A percentile compares a stretch with the other conserved stretches of the same genome.
phyloP scores from a whole-genome alignment of 2,113 vertebrate genomes.

The Odobenus rosmarus region DNA sequence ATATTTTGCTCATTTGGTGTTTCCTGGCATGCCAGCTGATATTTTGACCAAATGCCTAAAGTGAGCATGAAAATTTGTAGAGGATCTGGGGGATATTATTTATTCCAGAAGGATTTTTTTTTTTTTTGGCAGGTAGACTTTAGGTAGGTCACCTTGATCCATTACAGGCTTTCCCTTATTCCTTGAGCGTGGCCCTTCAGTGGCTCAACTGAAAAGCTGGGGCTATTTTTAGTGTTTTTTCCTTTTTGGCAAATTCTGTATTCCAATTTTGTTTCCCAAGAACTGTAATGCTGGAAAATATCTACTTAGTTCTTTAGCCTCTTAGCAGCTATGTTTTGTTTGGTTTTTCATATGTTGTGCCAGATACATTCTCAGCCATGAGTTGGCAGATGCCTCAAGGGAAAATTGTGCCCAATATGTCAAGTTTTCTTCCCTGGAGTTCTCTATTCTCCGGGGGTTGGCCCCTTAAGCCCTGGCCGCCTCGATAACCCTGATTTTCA shows the following conservation, averaged over 20 bases:
- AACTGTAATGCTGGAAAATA: not conserved
- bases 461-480: not conserved
- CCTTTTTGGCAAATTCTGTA: not conserved
- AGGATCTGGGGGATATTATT: not conserved
- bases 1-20: not conserved
- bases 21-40: not conserved
- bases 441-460: not conserved
- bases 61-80: not conserved
- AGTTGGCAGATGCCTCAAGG: not conserved
- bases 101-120: not conserved
- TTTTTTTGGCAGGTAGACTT: not conserved
- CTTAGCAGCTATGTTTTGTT: not conserved
- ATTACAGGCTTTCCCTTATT: not conserved
- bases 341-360: not conserved
- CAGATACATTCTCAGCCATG: not conserved
- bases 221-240: not conserved
- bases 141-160: not conserved
- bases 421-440: not conserved
- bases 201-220: not conserved
- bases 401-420: not conserved
- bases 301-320: not conserved
- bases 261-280: not conserved
- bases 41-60: not conserved
- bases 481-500: not conserved
- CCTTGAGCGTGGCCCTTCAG: not conserved